Percentiles rank a stretch among this genome's conserved stretches.
These are phyloP conservation scores for Origma solitaria DNA, from an alignment of 2,113 vertebrate species.

Conservation along the genomic window DNA sequence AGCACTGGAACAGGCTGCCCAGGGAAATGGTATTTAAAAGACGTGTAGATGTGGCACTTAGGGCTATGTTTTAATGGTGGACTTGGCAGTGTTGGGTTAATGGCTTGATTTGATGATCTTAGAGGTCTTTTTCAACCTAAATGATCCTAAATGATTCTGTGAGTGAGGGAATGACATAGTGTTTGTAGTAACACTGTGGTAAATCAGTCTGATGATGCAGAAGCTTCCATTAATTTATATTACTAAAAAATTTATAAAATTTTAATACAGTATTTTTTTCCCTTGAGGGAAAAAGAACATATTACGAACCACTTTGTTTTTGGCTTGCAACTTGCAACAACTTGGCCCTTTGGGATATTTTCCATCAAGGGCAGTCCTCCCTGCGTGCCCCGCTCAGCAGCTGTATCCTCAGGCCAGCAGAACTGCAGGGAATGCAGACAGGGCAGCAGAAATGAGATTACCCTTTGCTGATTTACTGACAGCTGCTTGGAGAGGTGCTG, in stretches of 20 bases:
- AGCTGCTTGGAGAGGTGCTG: neutral
- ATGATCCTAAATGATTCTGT: neutral
- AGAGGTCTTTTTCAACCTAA: neutral
- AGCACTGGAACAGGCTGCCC: neutral
- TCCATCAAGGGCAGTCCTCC: neutral
- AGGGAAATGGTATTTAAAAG: neutral
- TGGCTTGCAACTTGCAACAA: fast-evolving
- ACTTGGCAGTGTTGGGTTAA: neutral
- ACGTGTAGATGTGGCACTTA: neutral
- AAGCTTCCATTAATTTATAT: neutral
- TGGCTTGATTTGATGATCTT: neutral
- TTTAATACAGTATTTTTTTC: neutral
- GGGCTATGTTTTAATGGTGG: neutral
- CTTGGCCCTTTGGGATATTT: neutral
- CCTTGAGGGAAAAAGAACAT: neutral
- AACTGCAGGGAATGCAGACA: neutral
- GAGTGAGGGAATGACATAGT: fast-evolving
- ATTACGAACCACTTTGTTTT: neutral
- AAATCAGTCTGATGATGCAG: neutral
- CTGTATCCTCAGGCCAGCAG: neutral
- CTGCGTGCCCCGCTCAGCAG: fast-evolving
- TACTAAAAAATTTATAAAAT: neutral
- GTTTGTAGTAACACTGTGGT: neutral
- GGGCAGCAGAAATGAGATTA: neutral
- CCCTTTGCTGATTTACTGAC: neutral